Conservation (phyloP, 2,888 invertebrate species). For the Sphecodes monilicornis region DNA sequence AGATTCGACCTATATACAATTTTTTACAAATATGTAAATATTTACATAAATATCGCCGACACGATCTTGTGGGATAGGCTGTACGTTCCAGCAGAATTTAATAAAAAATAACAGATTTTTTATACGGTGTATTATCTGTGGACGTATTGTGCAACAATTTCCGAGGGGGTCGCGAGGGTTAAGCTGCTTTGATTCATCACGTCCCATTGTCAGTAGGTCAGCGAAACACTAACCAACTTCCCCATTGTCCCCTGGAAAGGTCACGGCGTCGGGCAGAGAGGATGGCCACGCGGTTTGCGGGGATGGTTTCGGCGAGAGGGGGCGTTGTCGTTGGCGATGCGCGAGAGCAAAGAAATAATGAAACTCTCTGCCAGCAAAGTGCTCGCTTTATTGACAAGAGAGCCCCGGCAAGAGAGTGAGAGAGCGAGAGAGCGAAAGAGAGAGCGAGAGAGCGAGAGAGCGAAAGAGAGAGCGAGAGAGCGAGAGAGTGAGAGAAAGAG, state of each 20-base stretch:
- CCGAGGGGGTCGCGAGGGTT: background rate
- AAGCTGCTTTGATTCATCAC: constrained; percentile 15
- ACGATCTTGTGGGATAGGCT: too few species aligned
- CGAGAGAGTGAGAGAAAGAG: constrained; percentile 52
- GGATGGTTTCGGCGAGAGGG: constrained; percentile 36
- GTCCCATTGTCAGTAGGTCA: constrained; percentile 50
- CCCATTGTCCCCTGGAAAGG: constrained; percentile 46
- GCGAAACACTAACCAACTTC: constrained; percentile 56
- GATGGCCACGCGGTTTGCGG: background rate
- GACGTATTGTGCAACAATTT: background rate
- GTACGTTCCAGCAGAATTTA: background rate
- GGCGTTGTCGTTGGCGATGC: constrained; percentile 38
- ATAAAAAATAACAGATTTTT: background rate
- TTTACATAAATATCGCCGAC: too few species aligned
- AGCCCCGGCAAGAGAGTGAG: constrained; percentile 64
- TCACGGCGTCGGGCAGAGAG: constrained; percentile 19
- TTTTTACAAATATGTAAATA: too few species aligned
- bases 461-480: constrained; percentile 61
- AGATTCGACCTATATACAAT: too few species aligned
- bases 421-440: constrained; percentile 41
- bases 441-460: constrained; percentile 51
- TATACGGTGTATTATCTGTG: background rate
- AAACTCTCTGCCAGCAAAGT: constrained; percentile 78
- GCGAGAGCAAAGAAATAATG: constrained; percentile 77
- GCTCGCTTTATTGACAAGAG: constrained; percentile 80